These are phyloP conservation scores for Zaprionus nigranus DNA, from an alignment of 1,140 invertebrate genomes.

Conservation along the genomic window DNA sequence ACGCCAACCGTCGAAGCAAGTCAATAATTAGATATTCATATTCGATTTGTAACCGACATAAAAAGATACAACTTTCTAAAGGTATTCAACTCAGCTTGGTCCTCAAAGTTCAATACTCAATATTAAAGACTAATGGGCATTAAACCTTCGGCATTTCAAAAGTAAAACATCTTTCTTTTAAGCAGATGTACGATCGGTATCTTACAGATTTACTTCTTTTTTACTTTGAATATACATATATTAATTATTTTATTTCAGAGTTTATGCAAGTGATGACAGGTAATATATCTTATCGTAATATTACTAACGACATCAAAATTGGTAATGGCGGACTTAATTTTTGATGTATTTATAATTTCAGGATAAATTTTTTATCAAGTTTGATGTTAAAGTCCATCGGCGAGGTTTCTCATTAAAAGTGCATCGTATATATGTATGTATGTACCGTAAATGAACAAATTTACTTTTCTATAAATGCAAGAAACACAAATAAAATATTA, in stretches of 20 bases:
- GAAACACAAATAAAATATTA: background rate
- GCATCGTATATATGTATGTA: background rate
- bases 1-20: no score
- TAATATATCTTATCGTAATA: slow-evolving; percentile 19
- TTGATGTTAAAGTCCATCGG: background rate
- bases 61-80: no score
- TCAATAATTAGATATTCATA: no score
- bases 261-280: slow-evolving; percentile 90
- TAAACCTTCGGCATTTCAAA: no score
- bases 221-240: background rate
- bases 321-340: background rate
- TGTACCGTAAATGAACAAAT: background rate
- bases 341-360: background rate
- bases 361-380: background rate
- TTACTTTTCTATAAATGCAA: background rate
- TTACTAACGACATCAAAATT: background rate
- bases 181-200: no score
- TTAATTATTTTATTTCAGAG: slow-evolving; percentile 85
- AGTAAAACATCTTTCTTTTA: no score
- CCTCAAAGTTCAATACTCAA: no score
- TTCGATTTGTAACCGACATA: no score
- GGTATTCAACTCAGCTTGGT: no score
- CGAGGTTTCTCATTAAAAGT: background rate
- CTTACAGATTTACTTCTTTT: background rate
- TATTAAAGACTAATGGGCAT: no score